Percentiles rank a stretch among this genome's conserved stretches.
phyloP scores from a whole-genome alignment of 1,140 invertebrate genomes.

The Frieseomelitta varia region DNA sequence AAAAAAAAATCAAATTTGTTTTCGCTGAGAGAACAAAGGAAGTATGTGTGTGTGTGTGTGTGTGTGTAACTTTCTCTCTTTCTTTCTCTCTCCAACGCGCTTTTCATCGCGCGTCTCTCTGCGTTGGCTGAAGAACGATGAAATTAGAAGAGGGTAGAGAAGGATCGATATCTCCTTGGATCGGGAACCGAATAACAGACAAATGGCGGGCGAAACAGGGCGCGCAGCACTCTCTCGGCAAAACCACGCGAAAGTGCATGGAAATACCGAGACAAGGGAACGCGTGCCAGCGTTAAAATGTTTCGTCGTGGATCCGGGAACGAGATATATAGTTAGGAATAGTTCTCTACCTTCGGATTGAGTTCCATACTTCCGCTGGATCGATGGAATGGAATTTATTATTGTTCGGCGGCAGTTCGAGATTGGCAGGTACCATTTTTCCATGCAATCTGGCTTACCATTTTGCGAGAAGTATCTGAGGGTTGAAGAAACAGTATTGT shows the following conservation, averaged over 20 bases:
- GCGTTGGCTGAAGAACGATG: not conserved
- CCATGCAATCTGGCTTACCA: too few species aligned
- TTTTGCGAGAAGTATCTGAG: too few species aligned
- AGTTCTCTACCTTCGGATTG: not conserved
- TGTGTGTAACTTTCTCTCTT: not conserved
- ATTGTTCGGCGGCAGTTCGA: not conserved
- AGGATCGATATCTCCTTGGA: not conserved
- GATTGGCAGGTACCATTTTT: too few species aligned
- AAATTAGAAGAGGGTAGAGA: slow-evolving; percentile 1
- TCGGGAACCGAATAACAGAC: slow-evolving; percentile 11
- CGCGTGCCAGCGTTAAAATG: not conserved
- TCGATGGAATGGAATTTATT: slow-evolving; percentile 2
- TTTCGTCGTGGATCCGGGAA: not conserved
- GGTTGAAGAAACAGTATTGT: too few species aligned
- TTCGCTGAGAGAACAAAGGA: not conserved
- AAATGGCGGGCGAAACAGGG: not conserved
- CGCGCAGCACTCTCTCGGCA: not conserved
- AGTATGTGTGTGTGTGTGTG: too few species aligned
- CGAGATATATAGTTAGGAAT: not conserved
- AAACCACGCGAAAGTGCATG: not conserved
- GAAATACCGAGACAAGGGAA: not conserved
- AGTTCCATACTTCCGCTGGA: not conserved
- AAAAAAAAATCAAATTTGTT: not conserved
- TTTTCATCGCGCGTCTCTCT: not conserved
- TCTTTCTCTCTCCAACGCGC: not conserved